phyloP scores from a whole-genome alignment of 2,797 vertebrate genomes.

The Oreortyx pictus region DNA sequence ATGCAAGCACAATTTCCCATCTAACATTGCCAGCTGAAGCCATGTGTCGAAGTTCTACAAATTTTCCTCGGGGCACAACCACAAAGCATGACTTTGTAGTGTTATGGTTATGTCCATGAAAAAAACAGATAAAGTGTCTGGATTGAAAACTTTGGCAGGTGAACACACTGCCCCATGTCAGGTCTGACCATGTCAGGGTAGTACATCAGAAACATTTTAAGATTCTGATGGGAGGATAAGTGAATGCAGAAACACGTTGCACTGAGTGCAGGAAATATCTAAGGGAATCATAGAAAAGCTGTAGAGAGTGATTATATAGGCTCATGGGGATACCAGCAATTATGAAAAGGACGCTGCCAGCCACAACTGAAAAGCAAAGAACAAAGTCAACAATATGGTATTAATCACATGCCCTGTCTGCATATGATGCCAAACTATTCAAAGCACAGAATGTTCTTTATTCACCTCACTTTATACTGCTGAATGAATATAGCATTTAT shows the following conservation, averaged over 20 bases:
- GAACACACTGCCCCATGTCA: neutral
- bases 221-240: slow-evolving; percentile 9
- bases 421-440: slow-evolving; percentile 52
- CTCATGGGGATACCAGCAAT: slow-evolving; percentile 45
- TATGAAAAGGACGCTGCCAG: slow-evolving; percentile 58
- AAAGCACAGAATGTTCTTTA: slow-evolving; percentile 70
- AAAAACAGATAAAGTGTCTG: neutral
- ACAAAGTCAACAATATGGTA: slow-evolving; percentile 74
- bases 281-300: slow-evolving; percentile 10
- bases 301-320: slow-evolving; percentile 53
- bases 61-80: neutral
- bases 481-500: slow-evolving; percentile 51
- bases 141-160: slow-evolving; percentile 31
- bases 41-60: neutral
- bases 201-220: slow-evolving; percentile 17
- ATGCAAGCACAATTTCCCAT: neutral
- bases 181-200: neutral
- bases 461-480: slow-evolving; percentile 57
- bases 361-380: slow-evolving; percentile 68
- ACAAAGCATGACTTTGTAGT: neutral
- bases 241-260: slow-evolving; percentile 16
- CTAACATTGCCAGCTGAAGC: neutral
- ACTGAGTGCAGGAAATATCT: neutral
- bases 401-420: slow-evolving; percentile 70
- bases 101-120: neutral